These are phyloP conservation scores for Cosmia pyralina DNA, from an alignment of 2,888 invertebrate species.

Conservation along the genomic window DNA sequence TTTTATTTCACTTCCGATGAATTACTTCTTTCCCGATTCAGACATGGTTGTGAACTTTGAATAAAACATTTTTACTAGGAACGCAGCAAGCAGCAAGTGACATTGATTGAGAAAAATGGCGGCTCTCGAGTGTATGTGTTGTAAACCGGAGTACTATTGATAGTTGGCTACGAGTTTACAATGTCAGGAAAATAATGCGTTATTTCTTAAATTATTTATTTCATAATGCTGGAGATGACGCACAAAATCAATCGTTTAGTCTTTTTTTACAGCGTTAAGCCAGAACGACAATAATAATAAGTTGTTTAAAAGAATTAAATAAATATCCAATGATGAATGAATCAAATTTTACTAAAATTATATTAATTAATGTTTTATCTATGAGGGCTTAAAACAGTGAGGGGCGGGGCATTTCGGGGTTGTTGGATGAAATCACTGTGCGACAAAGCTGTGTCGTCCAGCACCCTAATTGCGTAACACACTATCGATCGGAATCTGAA, in stretches of 20 bases:
- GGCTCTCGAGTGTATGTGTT: slow-evolving; percentile 13
- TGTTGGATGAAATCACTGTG: not conserved
- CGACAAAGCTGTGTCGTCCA: no score
- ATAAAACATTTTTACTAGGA: slow-evolving; percentile 56
- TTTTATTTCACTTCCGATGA: slow-evolving; percentile 38
- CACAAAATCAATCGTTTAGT: not conserved
- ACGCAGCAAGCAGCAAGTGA: slow-evolving; percentile 52
- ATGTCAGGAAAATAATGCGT: not conserved
- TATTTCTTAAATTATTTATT: not conserved
- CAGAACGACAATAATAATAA: not conserved
- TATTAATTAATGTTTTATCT: no score
- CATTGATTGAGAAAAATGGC: slow-evolving; percentile 58
- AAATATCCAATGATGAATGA: not conserved
- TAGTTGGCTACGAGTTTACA: slow-evolving; percentile 13
- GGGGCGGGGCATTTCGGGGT: not conserved
- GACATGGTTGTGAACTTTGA: slow-evolving; percentile 45
- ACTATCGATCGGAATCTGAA: no score
- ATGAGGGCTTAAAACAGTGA: not conserved
- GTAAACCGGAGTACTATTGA: slow-evolving; percentile 25
- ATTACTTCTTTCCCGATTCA: slow-evolving; percentile 43
- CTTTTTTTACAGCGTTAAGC: not conserved
- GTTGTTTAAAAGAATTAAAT: not conserved
- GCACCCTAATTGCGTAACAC: no score
- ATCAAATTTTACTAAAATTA: no score
- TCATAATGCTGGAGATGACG: not conserved